Evolutionary conservation across 2,888 invertebrate species (phyloP).

Genomic region (Agrilus cyanescens): DNA sequence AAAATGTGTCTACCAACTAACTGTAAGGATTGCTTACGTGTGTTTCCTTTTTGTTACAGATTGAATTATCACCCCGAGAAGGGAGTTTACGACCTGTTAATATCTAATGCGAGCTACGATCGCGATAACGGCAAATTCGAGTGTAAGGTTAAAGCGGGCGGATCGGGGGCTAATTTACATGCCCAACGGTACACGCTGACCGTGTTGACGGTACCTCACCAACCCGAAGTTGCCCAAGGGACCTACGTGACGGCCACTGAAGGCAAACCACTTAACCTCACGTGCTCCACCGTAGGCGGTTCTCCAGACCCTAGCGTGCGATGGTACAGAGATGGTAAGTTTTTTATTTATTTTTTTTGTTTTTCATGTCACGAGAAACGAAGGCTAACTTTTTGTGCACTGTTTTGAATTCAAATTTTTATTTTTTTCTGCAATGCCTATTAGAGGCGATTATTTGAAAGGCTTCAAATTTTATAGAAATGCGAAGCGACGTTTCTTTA

Average conservation of each 20-base stretch:
- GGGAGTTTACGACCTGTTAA: constrained; percentile 80
- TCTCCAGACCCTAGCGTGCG: constrained; percentile 83
- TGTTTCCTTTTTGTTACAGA: constrained; percentile 37
- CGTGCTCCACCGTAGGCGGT: constrained; percentile 76
- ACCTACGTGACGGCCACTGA: constrained; percentile 71
- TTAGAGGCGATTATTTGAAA: no score
- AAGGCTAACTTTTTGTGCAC: no score
- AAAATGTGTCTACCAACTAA: no score
- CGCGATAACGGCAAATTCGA: constrained; percentile 86
- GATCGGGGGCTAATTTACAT: constrained; percentile 72
- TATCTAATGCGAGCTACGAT: constrained; percentile 80
- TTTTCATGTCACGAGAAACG: constrained; percentile 1
- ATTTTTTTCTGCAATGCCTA: no score
- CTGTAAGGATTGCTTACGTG: no score
- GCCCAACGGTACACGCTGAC: constrained; percentile 74
- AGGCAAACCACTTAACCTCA: constrained; percentile 60
- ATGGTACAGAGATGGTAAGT: constrained; percentile 62
- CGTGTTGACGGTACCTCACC: constrained; percentile 73
- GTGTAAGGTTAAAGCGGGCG: constrained; percentile 75
- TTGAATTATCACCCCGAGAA: constrained; percentile 66
- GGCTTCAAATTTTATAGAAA: no score
- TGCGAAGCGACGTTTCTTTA: no score
- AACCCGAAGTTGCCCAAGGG: constrained; percentile 66
- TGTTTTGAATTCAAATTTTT: no score
- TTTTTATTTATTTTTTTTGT: constrained; percentile 11